Conservation (phyloP, 2,113 vertebrate species). For the Caloenas nicobarica region DNA sequence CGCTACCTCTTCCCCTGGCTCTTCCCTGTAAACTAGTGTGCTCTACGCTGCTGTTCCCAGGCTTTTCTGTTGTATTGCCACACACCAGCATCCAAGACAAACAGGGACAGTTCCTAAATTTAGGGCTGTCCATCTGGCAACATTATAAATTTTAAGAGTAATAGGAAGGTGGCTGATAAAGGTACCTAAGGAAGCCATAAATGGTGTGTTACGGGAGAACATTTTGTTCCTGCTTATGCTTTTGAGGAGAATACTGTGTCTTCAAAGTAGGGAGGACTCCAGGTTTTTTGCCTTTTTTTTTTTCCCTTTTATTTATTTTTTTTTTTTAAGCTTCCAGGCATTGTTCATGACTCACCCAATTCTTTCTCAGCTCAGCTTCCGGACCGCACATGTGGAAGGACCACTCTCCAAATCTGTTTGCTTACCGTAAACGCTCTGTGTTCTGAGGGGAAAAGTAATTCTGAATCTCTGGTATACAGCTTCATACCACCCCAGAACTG, state of each 20-base stretch:
- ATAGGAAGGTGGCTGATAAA: neutral
- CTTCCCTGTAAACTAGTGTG: neutral
- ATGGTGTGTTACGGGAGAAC: neutral
- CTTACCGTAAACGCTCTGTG: neutral
- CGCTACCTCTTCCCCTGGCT: neutral
- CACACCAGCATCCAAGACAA: neutral
- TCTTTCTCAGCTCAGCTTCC: slow-evolving; percentile 1
- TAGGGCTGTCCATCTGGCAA: neutral
- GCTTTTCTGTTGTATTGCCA: neutral
- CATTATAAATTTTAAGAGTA: neutral
- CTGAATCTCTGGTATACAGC: neutral
- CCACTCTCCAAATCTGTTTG: neutral
- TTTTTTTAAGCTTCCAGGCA: slow-evolving; percentile 50
- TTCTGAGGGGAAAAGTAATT: neutral
- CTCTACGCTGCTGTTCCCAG: neutral
- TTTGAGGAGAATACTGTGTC: neutral
- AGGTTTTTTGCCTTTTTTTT: neutral
- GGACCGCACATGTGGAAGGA: neutral
- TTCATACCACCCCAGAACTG: neutral
- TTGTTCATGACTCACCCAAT: slow-evolving; percentile 32
- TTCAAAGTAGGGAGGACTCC: neutral
- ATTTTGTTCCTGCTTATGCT: slow-evolving; percentile 4
- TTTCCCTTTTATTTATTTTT: too few relatives aligned
- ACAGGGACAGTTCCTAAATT: neutral
- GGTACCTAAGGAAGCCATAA: neutral